phyloP scores from a whole-genome alignment of 2,113 vertebrate species.

The Stegostoma tigrinum region DNA sequence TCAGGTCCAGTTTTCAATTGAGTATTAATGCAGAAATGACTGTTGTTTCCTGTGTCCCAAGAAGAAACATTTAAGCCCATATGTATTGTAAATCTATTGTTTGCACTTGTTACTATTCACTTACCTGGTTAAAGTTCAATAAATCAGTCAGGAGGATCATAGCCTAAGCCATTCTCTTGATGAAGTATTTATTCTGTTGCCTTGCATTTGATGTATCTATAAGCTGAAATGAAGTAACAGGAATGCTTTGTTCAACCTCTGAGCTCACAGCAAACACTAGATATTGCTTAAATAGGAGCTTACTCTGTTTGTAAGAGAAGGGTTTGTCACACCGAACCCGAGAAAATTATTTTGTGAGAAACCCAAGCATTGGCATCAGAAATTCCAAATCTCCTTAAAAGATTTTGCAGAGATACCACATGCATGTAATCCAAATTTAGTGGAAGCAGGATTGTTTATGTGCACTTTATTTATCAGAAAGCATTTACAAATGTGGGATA shows the following conservation, averaged over 20 bases:
- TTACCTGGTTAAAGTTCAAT: background rate
- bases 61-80: background rate
- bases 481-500: background rate
- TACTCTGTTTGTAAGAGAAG: background rate
- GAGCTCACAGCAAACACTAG: background rate
- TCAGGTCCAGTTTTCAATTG: background rate
- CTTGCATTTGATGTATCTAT: background rate
- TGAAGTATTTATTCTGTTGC: background rate
- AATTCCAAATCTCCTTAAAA: background rate
- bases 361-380: background rate
- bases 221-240: background rate
- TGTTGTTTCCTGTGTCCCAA: constrained; percentile 8
- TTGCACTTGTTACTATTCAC: background rate
- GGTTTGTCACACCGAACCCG: background rate
- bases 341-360: background rate
- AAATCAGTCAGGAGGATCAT: background rate
- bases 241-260: background rate
- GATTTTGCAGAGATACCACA: background rate
- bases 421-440: background rate
- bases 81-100: background rate
- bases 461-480: background rate
- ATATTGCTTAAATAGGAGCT: background rate
- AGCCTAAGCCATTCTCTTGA: background rate
- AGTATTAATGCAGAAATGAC: background rate
- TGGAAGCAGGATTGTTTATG: background rate